These are phyloP conservation scores for Helleia helle DNA, from an alignment of 2,888 invertebrate genomes.

Conservation along the genomic window DNA sequence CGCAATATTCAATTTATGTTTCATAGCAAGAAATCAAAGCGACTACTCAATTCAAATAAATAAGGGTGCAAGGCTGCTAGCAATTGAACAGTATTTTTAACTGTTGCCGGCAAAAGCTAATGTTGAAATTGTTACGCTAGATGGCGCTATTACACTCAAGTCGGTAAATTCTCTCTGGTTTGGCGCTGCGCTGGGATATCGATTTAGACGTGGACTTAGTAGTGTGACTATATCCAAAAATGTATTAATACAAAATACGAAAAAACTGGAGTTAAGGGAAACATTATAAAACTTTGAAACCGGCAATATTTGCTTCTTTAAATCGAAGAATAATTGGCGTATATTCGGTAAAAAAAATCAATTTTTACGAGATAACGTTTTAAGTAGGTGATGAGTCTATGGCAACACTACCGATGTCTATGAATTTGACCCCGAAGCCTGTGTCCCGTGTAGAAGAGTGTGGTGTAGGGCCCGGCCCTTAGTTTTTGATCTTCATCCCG, in stretches of 20 bases:
- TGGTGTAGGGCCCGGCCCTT: constrained; percentile 70
- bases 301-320: neutral
- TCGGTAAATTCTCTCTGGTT: constrained; percentile 42
- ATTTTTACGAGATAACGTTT: neutral
- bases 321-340: neutral
- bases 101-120: constrained; percentile 4
- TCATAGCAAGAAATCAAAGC: no score
- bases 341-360: neutral
- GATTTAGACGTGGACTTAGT: constrained; percentile 44
- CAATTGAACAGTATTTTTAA: neutral
- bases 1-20: no score
- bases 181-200: constrained; percentile 65
- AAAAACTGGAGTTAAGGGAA: constrained; percentile 31
- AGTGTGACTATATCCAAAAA: constrained; percentile 50
- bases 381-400: constrained; percentile 17
- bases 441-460: constrained; percentile 68
- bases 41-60: no score
- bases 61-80: no score
- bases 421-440: constrained; percentile 74
- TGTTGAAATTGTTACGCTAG: constrained; percentile 27
- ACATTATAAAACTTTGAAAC: neutral
- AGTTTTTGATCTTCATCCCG: constrained; percentile 63
- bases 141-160: constrained; percentile 38
- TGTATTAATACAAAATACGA: no score
- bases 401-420: constrained; percentile 66